Evolutionary conservation across 2,888 invertebrate genomes (phyloP), one percentile per base, ranked within the genome.

Genomic region (Eilema depressum): DNA sequence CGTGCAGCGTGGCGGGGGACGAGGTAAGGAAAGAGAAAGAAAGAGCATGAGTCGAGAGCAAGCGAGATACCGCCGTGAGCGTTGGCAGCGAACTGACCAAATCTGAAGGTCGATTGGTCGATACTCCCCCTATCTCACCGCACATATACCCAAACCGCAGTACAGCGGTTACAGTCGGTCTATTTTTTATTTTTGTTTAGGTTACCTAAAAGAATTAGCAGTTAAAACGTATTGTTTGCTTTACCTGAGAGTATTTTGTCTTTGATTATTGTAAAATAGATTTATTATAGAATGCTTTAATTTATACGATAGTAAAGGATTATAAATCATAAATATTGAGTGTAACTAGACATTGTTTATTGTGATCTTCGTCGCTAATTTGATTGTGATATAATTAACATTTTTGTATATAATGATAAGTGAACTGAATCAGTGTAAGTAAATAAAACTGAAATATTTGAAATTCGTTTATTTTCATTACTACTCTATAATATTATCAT

Each of bases 351-450:
- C 72, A 87, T 87, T 88, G 86, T 88, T 85, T 87, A 80, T 86
- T 85, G 87, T 88, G 87, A 87, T 87, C 87, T 85, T 87, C 85
- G 85, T 89, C 86, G 91, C 92, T 92, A 89, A 91, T 93, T 93
- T 93, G 87, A 93, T 91, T 94, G 94, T 94, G 93, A 94, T 94
- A 92, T 83, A 81, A 85, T 86, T 86, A 85, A 87, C 87, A 83
- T 78, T 89, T 91, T 91, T 93, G 93, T 93, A 93, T 88, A 93
- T 90, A 93, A 85, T 80, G 82, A 79, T 89, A 90, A 91, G 88
- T 86, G 86, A 91, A 92, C 88, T 91, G 91, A 91, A 86, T 90
- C 85, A 84, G 81, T 92, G 91, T 92, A 91, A 92, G 87, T 86
- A 86, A 91, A 90, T 88, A 87, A 91, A 91, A 88, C 86, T 85